Conservation (phyloP, 2,797 vertebrate genomes). For the Trachops cirrhosus region DNA sequence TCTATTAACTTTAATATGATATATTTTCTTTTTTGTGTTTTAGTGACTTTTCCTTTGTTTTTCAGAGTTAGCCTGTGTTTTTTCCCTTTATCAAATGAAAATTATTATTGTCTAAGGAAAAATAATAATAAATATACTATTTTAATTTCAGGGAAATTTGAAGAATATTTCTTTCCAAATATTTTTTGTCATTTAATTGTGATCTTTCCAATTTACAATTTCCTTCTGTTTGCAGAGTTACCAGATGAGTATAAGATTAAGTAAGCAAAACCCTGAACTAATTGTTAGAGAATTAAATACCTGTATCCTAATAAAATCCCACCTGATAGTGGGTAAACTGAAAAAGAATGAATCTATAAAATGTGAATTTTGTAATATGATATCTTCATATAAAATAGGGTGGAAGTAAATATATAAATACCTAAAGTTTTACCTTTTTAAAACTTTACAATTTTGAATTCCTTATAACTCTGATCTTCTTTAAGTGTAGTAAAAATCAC, state of each 20-base stretch:
- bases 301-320: conserved; percentile 20
- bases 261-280: not conserved
- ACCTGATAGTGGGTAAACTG: not conserved
- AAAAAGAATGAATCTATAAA: not conserved
- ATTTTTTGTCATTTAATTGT: not conserved
- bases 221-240: not conserved
- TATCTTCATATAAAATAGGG: not conserved
- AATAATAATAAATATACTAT: not conserved
- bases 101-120: not conserved
- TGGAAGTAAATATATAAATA: not conserved
- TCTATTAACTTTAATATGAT: not conserved
- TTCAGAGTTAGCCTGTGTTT: not conserved
- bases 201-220: not conserved
- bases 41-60: not conserved
- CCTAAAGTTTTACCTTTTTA: not conserved
- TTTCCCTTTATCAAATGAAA: not conserved
- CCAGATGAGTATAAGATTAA: not conserved
- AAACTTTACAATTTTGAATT: not conserved
- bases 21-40: not conserved
- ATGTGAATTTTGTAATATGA: not conserved
- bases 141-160: conserved; percentile 1
- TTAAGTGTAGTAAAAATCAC: not conserved
- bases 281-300: conserved; percentile 43
- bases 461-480: not conserved
- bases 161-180: conserved; percentile 19